Evolutionary conservation across 2,888 invertebrate species (phyloP), one percentile per base, ranked within the genome.

Genomic region (Sylvicola cinctus): DNA sequence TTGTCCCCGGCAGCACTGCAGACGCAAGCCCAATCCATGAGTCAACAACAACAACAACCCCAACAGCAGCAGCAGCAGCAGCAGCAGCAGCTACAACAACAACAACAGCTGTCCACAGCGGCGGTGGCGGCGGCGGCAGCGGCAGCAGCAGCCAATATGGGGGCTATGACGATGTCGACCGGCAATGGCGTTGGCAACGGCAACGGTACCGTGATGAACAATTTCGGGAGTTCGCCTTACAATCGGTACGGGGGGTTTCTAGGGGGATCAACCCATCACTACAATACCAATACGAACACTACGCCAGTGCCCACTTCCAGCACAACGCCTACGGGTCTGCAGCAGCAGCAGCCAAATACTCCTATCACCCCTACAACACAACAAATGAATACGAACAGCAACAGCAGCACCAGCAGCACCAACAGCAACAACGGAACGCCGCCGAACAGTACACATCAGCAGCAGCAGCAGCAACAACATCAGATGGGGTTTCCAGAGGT

Each of bases 401-500:
- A 16, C 45, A 42, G 33, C 44, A 49, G 35, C 49, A 47, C 36
- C 53, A 54, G 41, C 33, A 33, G 35, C 33, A 31, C 23, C 32
- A 35, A 23, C 33, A 30, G 29, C 46, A 47, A 36, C 49, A 50
- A 42, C 49, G 45, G 33, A n/a, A n/a, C n/a, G n/a, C n/a, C n/a
- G n/a, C n/a, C n/a, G n/a, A n/a, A n/a, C n/a, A n/a, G n/a, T n/a
- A n/a, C n/a, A n/a, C n/a, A n/a, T n/a, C 49, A 47, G 40, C 48
- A 48, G 41, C 36, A 36, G 20, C 35, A 32, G 27, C 33, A 35
- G 25, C 31, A 33, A 23, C 33, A 28, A 20, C 56, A 54, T 43
- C 46, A 51, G 58, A 72, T 77, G 60, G 75, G 80, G 53, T 83
- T 84, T 66, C 79, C 83, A 53, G 79, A 84, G 61, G 75, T 84